Base-by-base conservation (phyloP, 2,113 vertebrate species). In the Vimba vimba region DNA sequence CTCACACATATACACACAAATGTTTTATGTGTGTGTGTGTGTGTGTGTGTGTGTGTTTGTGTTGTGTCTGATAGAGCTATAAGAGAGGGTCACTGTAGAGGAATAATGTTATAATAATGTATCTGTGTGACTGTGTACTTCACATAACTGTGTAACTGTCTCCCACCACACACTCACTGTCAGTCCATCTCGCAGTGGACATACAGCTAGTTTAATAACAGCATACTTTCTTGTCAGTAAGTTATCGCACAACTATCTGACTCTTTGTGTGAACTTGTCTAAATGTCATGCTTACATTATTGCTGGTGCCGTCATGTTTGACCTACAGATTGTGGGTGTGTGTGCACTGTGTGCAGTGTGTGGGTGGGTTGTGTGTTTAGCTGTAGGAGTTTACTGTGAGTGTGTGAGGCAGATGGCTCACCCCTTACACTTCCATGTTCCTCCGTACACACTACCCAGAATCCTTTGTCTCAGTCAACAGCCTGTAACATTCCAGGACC, bases 391-490 rank as follows among this genome's bases (percentile, higher is more conserved):
- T 87, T 87, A 85, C n/a, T 69, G n/a, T 57, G 80, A 71, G 60
- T 83, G 60, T 82, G 82, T 84, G 52, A 60, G 77, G 77, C 82
- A 85, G 82, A 66, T 87, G 55, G 19, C 82, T 80, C 45, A 4
- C 25, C 57, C 76, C 86, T 89, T 88, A 89, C 82, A 85, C 85
- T 62, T 62, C 83, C 68, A 62, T 89, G 89, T 52, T 76, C 81
- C 71, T 90, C 87, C 90, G 62, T 87, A 52, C 89, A 89, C 90
- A 90, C 85, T 88, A 87, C 86, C 90, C 91, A 91, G 81, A 90
- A 91, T 93, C 89, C 93, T 87, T 85, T 90, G 84, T 83, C 86
- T 94, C 90, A 90, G 87, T 92, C 91, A 94, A 92, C 90, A 92
- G 89, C 87, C 86, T 91, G 91, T 91, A 93, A 92, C 92, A 93